A percentile compares a stretch with the other conserved stretches of the same genome.
Conservation (phyloP, 1,140 invertebrate genomes). For the Dermatophagoides farinae region DNA sequence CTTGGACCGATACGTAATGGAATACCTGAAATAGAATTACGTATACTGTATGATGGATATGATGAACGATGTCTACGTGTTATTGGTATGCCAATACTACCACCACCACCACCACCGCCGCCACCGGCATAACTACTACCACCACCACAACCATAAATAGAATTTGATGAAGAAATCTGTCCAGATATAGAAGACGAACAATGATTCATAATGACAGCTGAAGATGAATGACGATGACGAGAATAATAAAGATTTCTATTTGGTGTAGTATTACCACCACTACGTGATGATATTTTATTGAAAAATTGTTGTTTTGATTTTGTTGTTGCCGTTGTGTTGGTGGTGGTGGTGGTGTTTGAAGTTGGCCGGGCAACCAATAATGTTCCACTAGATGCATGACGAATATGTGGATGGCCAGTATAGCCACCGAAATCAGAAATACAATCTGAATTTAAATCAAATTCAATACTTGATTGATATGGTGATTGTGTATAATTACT, state of each 20-base stretch:
- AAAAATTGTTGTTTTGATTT: not conserved
- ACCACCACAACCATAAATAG: not conserved
- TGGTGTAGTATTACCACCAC: not conserved
- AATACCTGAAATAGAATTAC: not conserved
- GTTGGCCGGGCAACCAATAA: not conserved
- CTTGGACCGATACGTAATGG: not conserved
- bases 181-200: not conserved
- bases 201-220: not conserved
- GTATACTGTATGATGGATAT: conserved; percentile 1
- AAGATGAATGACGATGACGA: not conserved
- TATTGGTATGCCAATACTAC: too few species aligned
- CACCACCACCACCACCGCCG: too few species aligned
- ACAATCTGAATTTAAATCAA: not conserved
- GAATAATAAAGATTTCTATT: not conserved
- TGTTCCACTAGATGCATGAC: not conserved
- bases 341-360: not conserved
- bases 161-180: not conserved
- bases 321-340: not conserved
- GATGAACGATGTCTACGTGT: conserved; percentile 5
- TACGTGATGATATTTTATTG: not conserved
- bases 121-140: too few species aligned
- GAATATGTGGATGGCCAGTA: not conserved
- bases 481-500: not conserved
- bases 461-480: not conserved
- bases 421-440: not conserved